Evolutionary conservation across 2,888 invertebrate species (phyloP).

Genomic region (Chirona hameri): DNA sequence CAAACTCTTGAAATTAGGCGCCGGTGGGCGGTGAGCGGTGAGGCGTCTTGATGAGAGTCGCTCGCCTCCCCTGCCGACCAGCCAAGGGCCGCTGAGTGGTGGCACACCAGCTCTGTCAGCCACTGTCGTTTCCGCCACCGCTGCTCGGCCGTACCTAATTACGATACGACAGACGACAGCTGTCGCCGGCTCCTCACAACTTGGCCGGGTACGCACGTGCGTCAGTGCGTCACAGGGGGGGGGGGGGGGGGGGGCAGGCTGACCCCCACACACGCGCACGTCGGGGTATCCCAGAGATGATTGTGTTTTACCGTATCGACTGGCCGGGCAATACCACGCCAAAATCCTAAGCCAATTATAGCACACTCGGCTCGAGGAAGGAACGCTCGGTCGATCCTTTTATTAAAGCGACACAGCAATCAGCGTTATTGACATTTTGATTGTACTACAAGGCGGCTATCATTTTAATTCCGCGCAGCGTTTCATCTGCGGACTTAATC

Average conservation of each 20-base stretch:
- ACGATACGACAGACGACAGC: background rate
- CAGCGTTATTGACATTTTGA: constrained; percentile 22
- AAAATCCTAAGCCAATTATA: background rate
- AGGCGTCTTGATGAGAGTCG: background rate
- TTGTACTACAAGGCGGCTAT: constrained; percentile 23
- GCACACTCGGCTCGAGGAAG: background rate
- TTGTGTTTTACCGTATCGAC: background rate
- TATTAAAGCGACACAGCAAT: constrained; percentile 27
- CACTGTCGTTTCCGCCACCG: background rate
- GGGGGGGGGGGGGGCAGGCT: too few relatives aligned
- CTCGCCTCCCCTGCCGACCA: background rate
- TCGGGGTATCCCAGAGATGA: background rate
- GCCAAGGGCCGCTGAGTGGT: too few relatives aligned
- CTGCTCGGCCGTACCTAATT: background rate
- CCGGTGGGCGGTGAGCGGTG: background rate
- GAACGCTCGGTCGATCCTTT: background rate
- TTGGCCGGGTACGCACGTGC: background rate
- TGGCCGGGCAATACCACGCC: background rate
- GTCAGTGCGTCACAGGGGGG: background rate
- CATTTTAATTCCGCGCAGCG: constrained; percentile 1
- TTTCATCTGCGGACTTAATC: constrained; percentile 14
- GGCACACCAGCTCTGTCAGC: too few relatives aligned
- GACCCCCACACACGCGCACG: background rate
- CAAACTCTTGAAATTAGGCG: constrained; percentile 25
- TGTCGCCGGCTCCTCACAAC: background rate